These are phyloP conservation scores for Eupithecia inturbata DNA, from an alignment of 2,888 invertebrate species.

Conservation along the genomic window DNA sequence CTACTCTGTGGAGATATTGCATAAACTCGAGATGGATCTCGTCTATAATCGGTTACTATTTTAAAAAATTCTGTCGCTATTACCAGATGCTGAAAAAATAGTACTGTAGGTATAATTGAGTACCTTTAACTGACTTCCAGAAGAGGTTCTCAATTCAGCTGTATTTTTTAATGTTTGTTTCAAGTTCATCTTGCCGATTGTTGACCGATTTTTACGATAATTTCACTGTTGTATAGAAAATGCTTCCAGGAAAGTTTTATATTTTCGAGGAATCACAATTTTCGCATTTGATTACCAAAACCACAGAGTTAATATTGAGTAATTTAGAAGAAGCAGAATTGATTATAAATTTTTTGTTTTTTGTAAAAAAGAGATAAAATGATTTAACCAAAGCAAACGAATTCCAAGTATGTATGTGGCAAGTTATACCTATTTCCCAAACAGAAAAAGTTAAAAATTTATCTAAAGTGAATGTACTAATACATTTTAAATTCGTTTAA, in stretches of 20 bases:
- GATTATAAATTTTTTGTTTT: background rate
- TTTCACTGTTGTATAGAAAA: background rate
- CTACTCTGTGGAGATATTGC: conserved; percentile 40
- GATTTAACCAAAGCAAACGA: background rate
- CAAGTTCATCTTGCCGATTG: background rate
- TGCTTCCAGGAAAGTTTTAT: background rate
- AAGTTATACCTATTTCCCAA: too few species aligned
- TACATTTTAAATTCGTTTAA: too few species aligned
- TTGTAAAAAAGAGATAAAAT: background rate
- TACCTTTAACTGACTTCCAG: background rate
- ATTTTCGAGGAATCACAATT: background rate
- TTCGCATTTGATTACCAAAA: background rate
- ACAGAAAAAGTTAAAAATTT: too few species aligned
- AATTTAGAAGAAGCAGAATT: too few species aligned
- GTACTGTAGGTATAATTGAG: background rate
- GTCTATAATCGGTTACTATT: background rate
- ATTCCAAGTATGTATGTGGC: background rate
- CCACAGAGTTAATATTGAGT: background rate
- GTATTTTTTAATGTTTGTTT: too few species aligned
- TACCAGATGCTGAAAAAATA: too few species aligned
- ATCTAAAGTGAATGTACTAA: too few species aligned
- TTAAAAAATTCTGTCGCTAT: background rate
- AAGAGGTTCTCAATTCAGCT: background rate
- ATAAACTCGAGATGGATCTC: conserved; percentile 41
- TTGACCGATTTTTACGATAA: background rate